phyloP scores from a whole-genome alignment of 2,113 vertebrate species.

The Prietella phreatophila region DNA sequence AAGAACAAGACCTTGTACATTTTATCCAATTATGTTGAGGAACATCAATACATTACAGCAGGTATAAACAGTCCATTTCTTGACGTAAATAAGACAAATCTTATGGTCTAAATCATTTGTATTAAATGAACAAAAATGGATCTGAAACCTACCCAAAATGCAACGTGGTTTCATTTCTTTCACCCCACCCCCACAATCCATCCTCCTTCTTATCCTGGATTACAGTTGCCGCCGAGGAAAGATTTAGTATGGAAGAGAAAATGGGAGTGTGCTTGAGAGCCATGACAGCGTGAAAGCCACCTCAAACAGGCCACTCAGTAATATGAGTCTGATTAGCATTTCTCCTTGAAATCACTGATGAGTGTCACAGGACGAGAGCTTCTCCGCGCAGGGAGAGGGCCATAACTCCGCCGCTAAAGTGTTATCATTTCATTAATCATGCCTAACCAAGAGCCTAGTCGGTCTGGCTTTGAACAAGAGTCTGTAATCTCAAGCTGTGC shows the following conservation, averaged over 20 bases:
- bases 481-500: not conserved
- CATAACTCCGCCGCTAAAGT: constrained; percentile 13
- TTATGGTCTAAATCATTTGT: not conserved
- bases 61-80: not conserved
- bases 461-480: not conserved
- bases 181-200: too few species aligned
- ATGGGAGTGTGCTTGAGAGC: constrained; percentile 12
- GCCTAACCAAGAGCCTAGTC: not conserved
- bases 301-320: constrained; percentile 25
- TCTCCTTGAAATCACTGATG: constrained; percentile 8
- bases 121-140: not conserved
- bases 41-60: not conserved
- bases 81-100: not conserved
- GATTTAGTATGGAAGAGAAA: constrained; percentile 15
- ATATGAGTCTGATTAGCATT: constrained; percentile 48
- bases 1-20: not conserved
- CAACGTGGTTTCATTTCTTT: not conserved
- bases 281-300: constrained; percentile 19
- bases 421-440: constrained; percentile 48
- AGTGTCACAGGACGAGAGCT: constrained; percentile 7
- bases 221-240: constrained; percentile 30
- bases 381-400: not conserved
- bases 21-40: not conserved
- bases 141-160: not conserved
- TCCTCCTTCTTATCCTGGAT: constrained; percentile 31